Evolutionary conservation across 2,888 invertebrate genomes (phyloP).

Genomic region (Alentia gelatinosa): DNA sequence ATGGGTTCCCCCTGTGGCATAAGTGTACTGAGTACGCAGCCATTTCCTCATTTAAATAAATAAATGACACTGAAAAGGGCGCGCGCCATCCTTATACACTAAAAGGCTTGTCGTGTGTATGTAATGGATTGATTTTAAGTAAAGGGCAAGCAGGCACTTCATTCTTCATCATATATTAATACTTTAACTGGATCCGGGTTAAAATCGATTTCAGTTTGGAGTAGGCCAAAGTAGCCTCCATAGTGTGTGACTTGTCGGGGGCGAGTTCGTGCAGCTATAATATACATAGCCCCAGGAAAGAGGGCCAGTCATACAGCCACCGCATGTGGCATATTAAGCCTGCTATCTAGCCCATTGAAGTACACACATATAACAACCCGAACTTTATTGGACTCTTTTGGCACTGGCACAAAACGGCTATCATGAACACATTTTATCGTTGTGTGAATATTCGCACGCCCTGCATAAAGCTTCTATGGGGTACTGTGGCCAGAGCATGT

Average conservation of each 20-base stretch:
- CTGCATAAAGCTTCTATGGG: background rate
- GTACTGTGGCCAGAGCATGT: background rate
- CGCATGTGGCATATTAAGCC: background rate
- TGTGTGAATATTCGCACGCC: background rate
- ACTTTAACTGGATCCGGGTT: background rate
- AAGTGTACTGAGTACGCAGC: background rate
- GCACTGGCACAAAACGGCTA: background rate
- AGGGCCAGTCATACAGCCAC: background rate
- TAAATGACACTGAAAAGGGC: background rate
- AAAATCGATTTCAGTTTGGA: conserved; percentile 13
- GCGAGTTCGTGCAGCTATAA: background rate
- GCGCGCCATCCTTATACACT: background rate
- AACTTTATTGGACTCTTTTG: background rate
- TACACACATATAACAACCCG: background rate
- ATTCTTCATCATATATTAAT: conserved; percentile 19
- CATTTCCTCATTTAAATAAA: background rate
- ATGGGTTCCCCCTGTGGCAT: too few relatives aligned
- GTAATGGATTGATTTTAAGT: background rate
- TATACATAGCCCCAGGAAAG: background rate
- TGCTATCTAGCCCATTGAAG: conserved; percentile 21
- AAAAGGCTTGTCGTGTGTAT: background rate
- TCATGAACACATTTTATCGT: background rate
- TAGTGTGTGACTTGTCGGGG: background rate
- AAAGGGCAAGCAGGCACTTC: background rate
- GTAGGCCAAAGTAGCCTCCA: background rate